These are phyloP conservation scores for Ptilonorhynchus violaceus DNA, from an alignment of 2,113 vertebrate genomes.

Conservation along the genomic window DNA sequence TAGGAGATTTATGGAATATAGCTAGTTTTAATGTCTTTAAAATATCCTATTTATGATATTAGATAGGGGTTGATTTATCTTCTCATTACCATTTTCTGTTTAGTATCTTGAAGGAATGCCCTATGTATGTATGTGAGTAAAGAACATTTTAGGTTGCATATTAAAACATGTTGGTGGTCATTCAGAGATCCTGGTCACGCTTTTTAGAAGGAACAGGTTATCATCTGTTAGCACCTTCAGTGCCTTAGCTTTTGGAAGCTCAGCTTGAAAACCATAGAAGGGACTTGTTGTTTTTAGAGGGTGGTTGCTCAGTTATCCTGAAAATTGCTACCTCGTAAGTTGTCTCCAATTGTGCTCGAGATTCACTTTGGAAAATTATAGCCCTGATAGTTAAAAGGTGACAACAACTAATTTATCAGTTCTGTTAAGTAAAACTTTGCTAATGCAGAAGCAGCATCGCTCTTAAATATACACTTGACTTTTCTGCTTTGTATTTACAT, in stretches of 20 bases:
- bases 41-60: background rate
- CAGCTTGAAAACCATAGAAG: background rate
- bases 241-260: background rate
- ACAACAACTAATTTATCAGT: background rate
- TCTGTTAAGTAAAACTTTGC: background rate
- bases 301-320: background rate
- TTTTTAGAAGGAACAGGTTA: background rate
- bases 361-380: conserved; percentile 6
- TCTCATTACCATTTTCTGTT: background rate
- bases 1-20: background rate
- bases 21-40: background rate
- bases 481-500: background rate
- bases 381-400: background rate
- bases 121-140: background rate
- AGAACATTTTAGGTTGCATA: background rate
- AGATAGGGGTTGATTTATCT: background rate
- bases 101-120: background rate
- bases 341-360: background rate
- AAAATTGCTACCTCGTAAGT: background rate
- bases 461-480: background rate
- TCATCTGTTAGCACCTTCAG: background rate
- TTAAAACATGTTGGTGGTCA: background rate
- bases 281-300: background rate
- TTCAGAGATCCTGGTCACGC: background rate
- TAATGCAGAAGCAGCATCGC: background rate